Conservation (phyloP, 2,888 invertebrate genomes). For the Entomobrya multifasciata region DNA sequence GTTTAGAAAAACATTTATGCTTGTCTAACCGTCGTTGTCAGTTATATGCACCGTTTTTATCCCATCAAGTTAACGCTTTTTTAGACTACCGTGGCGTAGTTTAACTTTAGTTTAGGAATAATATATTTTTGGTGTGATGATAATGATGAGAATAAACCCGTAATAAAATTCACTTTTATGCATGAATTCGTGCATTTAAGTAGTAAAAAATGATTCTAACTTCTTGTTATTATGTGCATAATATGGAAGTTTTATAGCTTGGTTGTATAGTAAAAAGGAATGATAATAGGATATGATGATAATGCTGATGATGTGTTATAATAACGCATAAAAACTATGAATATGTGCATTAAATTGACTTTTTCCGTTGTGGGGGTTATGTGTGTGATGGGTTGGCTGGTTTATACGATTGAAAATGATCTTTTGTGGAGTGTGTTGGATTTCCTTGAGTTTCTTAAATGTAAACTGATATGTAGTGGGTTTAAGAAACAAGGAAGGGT, state of each 20-base stretch:
- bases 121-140: too few relatives aligned
- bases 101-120: too few relatives aligned
- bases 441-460: too few relatives aligned
- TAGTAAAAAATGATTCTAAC: constrained; percentile 20
- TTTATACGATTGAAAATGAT: too few relatives aligned
- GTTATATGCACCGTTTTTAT: background rate
- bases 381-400: constrained; percentile 5
- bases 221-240: constrained; percentile 43
- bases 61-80: too few relatives aligned
- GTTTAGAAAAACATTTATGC: too few relatives aligned
- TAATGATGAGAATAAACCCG: constrained; percentile 38
- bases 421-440: constrained; percentile 19
- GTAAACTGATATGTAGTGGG: too few relatives aligned
- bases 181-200: constrained; percentile 65
- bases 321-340: too few relatives aligned
- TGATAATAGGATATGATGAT: constrained; percentile 6
- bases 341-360: constrained; percentile 71
- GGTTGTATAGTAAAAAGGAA: background rate
- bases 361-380: constrained; percentile 46
- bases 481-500: too few relatives aligned
- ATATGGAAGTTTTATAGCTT: constrained; percentile 1
- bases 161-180: constrained; percentile 64
- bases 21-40: too few relatives aligned
- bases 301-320: constrained; percentile 62
- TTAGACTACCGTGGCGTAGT: too few relatives aligned